These are phyloP conservation scores for Siniperca chuatsi DNA, from an alignment of 2,113 vertebrate species.

Conservation along the genomic window DNA sequence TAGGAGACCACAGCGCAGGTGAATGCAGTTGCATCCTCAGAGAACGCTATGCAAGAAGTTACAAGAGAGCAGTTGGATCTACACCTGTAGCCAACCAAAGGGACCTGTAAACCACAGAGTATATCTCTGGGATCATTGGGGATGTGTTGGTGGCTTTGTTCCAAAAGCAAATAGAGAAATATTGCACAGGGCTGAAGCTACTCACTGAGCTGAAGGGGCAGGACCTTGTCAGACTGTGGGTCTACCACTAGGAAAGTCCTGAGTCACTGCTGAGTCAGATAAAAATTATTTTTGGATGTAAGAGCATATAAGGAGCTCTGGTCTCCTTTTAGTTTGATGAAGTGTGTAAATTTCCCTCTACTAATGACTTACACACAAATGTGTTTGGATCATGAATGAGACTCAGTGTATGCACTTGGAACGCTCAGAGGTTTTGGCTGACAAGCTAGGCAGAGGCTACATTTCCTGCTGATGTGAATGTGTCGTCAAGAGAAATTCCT, in stretches of 20 bases:
- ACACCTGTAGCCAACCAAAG: not conserved
- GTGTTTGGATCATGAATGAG: conserved; percentile 10
- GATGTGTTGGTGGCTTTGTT: conserved; percentile 9
- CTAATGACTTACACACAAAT: conserved; percentile 1
- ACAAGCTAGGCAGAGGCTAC: not conserved
- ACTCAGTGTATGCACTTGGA: not conserved
- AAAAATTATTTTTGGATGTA: not conserved
- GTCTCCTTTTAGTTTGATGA: not conserved
- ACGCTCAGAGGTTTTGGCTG: not conserved
- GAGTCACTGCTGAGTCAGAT: conserved; percentile 19
- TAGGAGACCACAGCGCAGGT: not conserved
- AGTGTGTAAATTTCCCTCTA: not conserved
- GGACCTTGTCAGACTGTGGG: conserved; percentile 4
- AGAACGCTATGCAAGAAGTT: not conserved
- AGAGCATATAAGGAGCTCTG: not conserved
- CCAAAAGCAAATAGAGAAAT: conserved; percentile 11
- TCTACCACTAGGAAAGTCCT: not conserved
- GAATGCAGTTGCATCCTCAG: not conserved
- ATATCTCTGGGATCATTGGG: not conserved
- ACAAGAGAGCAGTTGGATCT: not conserved
- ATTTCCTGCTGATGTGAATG: not conserved
- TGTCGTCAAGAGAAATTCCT: not conserved
- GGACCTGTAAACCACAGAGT: conserved; percentile 4
- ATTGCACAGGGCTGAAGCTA: not conserved
- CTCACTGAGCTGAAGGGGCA: conserved; percentile 5